phyloP scores from a whole-genome alignment of 2,888 invertebrate species.

The Xestia ashworthii region DNA sequence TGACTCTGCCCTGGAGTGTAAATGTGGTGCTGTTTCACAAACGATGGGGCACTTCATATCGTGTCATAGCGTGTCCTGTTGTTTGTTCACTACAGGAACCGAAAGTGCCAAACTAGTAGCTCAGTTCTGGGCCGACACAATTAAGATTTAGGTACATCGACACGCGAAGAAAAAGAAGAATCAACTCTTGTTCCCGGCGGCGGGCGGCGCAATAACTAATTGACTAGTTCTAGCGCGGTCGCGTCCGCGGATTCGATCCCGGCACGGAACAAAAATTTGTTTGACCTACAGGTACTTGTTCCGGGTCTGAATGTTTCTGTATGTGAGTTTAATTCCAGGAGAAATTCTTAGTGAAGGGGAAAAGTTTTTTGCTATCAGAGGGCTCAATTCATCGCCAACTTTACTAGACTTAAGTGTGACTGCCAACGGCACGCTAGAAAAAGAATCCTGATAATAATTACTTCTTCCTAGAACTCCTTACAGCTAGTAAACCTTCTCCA shows the following conservation, averaged over 20 bases:
- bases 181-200: neutral
- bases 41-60: neutral
- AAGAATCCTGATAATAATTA: neutral
- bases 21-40: neutral
- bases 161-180: neutral
- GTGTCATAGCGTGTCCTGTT: neutral
- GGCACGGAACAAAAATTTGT: neutral
- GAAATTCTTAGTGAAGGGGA: neutral
- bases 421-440: neutral
- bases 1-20: neutral
- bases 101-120: neutral
- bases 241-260: neutral
- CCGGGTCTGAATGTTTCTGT: neutral
- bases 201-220: neutral
- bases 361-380: neutral
- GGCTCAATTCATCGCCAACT: neutral
- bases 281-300: neutral
- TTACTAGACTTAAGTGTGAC: neutral
- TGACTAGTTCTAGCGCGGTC: neutral
- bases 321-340: neutral
- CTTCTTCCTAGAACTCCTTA: neutral
- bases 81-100: neutral
- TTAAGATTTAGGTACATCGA: neutral
- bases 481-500: conserved; percentile 27
- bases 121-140: neutral